Evolutionary conservation across 2,888 invertebrate genomes (phyloP).

Genomic region (Acleris sparsana): DNA sequence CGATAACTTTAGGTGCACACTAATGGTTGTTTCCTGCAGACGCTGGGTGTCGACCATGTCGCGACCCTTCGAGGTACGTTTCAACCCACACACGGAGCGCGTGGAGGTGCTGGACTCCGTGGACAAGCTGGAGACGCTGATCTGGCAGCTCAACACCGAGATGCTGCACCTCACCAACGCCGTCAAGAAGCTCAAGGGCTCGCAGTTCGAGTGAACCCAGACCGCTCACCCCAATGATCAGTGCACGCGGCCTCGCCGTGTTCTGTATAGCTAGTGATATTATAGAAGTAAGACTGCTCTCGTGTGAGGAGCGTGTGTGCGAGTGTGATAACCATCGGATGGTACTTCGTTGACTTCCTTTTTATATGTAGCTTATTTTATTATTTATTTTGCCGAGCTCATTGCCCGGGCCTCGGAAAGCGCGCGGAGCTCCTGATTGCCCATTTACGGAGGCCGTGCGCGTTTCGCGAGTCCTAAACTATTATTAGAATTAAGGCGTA

Average conservation of each 20-base stretch:
- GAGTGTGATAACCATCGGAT: constrained; percentile 76
- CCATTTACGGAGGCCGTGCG: constrained; percentile 75
- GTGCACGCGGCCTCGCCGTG: constrained; percentile 73
- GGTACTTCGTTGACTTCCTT: constrained; percentile 76
- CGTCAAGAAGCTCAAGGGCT: constrained; percentile 91
- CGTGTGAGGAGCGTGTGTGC: constrained; percentile 71
- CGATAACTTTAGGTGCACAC: background rate
- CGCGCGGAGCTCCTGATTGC: constrained; percentile 73
- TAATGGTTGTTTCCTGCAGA: constrained; percentile 64
- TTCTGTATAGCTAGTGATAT: constrained; percentile 83
- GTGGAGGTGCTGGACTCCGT: constrained; percentile 97
- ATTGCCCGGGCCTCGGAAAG: constrained; percentile 76
- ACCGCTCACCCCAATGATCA: constrained; percentile 64
- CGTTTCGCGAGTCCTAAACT: constrained; percentile 67
- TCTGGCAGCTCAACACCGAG: constrained; percentile 94
- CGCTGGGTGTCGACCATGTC: constrained; percentile 97
- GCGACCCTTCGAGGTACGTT: constrained; percentile 98
- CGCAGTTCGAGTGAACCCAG: constrained; percentile 81
- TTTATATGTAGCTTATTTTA: constrained; percentile 73
- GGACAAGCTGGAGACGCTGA: constrained; percentile 91
- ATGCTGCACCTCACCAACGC: constrained; percentile 94
- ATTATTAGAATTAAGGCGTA: constrained; percentile 80
- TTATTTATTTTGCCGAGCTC: constrained; percentile 83
- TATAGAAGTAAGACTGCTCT: constrained; percentile 76
- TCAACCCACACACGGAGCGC: constrained; percentile 98